phyloP scores from a whole-genome alignment of 2,113 vertebrate genomes.

The Cynocephalus volans region DNA sequence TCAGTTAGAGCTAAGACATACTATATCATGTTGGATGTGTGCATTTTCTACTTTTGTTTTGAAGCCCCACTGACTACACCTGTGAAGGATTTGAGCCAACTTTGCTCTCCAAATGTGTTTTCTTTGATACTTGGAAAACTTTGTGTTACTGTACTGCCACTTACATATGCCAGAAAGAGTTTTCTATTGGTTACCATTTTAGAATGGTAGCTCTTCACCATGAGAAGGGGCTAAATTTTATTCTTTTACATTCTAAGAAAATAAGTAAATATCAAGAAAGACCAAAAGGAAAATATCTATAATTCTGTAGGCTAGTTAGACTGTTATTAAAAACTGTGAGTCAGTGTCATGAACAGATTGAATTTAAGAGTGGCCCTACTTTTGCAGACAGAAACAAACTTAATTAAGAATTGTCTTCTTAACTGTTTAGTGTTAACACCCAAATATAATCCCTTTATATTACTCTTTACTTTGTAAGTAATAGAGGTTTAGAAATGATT shows the following conservation, averaged over 20 bases:
- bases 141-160: neutral
- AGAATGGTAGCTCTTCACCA: neutral
- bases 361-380: neutral
- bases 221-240: neutral
- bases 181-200: neutral
- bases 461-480: constrained; percentile 36
- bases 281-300: neutral
- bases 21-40: neutral
- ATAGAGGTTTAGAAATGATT: neutral
- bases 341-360: neutral
- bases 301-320: neutral
- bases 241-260: constrained; percentile 14
- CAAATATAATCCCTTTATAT: neutral
- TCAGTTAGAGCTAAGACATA: neutral
- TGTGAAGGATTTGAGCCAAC: constrained; percentile 28
- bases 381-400: neutral
- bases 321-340: neutral
- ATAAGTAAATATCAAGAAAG: neutral
- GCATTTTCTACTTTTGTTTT: constrained; percentile 18
- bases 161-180: neutral
- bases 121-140: neutral
- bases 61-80: neutral
- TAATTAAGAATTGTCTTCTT: neutral
- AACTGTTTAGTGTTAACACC: neutral
- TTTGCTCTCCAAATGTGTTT: neutral